Evolutionary conservation across 2,888 invertebrate species (phyloP), one percentile per base, ranked within the genome.

Genomic region (Caenorhabditis panamensis): DNA sequence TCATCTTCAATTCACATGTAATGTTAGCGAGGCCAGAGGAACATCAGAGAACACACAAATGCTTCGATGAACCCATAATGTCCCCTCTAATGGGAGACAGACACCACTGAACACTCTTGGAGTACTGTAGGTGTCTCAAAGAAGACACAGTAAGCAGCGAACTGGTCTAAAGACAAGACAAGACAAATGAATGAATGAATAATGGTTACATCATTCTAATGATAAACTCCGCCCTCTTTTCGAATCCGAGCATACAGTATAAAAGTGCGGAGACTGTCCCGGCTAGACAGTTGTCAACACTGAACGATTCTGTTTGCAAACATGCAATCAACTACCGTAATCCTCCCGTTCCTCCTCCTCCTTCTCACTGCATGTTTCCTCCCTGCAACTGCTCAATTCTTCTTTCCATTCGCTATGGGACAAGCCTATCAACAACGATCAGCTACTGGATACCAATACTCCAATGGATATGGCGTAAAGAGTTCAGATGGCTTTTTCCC

Each of bases 381-480:
- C 1, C 36, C n/a, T 9, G 16, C 54, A 3, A 31, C 20, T 18
- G 31, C 62, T 41, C 77, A 77, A 64, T 77, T 77, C 44, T 69
- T 77, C 49, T 77, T 77, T 26, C 77, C 77, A 31, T 77, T 77
- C 28, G 77, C 56, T 5, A 77, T 69, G 63, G 77, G 73, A 36
- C 54, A 63, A 24, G 41, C 61, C 20, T 56, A 56, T 47, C 58
- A 51, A 18, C 28, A 18, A 16, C 31, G 28, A 2, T 22, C 24
- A 2, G 51, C 58, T 2, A 37, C 24, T 18, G 64, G 64, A 24
- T 73, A 64, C 22, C 58, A 58, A 26, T 56, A 64, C 22, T 47
- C 47, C 5, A 68, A 63, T 20, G 63, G 69, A 8, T 58, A 77
- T 26, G 62, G 77, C 13, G 49, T 79, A 44, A 79, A 79, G 53